A percentile compares a stretch with the other conserved stretches of the same genome.
Conservation (phyloP, 2,113 vertebrate species). For the Eulemur macaco region DNA sequence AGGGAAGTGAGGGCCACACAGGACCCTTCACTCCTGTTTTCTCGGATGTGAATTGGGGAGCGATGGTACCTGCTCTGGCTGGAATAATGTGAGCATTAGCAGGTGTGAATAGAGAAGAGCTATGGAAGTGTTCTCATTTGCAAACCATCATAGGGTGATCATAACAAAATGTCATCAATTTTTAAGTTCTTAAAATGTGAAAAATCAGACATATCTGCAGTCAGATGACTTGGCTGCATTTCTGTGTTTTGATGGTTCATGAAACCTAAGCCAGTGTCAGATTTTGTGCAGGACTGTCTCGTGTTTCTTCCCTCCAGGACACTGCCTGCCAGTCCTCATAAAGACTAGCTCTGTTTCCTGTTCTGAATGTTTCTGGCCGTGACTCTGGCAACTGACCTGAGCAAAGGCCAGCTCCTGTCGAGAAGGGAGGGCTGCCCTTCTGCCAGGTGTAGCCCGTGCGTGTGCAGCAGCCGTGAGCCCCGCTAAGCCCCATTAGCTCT, state of each 20-base stretch:
- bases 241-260: neutral
- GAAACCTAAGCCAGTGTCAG: neutral
- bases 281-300: neutral
- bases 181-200: neutral
- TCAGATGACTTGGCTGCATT: neutral
- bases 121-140: neutral
- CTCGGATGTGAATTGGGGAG: neutral
- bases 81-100: neutral
- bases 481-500: neutral
- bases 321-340: neutral
- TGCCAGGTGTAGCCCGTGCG: neutral
- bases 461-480: neutral
- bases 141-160: neutral
- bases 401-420: neutral
- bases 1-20: neutral
- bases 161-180: slow-evolving; percentile 20
- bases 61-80: neutral
- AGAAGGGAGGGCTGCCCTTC: neutral
- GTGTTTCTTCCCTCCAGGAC: neutral
- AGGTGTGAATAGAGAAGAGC: slow-evolving; percentile 19
- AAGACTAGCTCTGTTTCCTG: neutral
- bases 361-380: neutral
- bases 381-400: neutral
- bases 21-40: neutral
- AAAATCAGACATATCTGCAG: neutral